A percentile compares a stretch with the other conserved stretches of the same genome.
phyloP scores from a whole-genome alignment of 2,888 invertebrate genomes.

The Melieria omissa region DNA sequence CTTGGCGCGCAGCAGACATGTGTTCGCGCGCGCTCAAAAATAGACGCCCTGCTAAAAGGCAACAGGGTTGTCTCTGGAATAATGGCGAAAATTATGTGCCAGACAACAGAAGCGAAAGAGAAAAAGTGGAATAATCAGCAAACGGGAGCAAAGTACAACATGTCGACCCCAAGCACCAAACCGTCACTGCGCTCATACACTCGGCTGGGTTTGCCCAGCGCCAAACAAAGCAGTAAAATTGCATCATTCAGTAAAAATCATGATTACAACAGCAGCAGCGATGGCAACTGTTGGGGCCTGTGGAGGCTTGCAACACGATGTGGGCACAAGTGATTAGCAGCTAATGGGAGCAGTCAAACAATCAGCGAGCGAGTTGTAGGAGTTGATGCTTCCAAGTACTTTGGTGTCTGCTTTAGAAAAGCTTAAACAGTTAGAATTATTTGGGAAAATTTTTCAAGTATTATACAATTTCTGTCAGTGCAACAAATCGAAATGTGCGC shows the following conservation, averaged over 20 bases:
- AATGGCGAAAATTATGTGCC: not conserved
- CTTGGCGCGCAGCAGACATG: not conserved
- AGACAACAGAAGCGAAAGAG: not conserved
- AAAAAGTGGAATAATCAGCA: not conserved
- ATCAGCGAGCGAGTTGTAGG: not conserved
- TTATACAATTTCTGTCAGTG: too few relatives aligned
- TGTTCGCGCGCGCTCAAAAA: not conserved
- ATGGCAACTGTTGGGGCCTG: not conserved
- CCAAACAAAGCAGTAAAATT: constrained; percentile 23
- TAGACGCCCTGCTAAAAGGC: not conserved
- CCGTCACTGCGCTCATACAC: too few relatives aligned
- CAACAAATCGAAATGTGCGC: not conserved
- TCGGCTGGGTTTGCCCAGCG: too few relatives aligned
- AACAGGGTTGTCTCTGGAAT: not conserved
- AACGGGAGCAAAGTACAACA: not conserved
- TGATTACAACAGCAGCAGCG: constrained; percentile 27
- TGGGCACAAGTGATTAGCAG: not conserved
- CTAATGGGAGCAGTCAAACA: not conserved
- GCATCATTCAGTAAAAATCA: constrained; percentile 33
- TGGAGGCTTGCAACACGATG: not conserved
- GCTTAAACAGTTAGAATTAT: too few relatives aligned
- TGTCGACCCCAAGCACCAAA: not conserved
- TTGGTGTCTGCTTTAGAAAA: too few relatives aligned
- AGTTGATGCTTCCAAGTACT: too few relatives aligned
- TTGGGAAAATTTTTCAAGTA: too few relatives aligned